Conservation (phyloP, 2,113 vertebrate species). For the Odocoileus virginianus region DNA sequence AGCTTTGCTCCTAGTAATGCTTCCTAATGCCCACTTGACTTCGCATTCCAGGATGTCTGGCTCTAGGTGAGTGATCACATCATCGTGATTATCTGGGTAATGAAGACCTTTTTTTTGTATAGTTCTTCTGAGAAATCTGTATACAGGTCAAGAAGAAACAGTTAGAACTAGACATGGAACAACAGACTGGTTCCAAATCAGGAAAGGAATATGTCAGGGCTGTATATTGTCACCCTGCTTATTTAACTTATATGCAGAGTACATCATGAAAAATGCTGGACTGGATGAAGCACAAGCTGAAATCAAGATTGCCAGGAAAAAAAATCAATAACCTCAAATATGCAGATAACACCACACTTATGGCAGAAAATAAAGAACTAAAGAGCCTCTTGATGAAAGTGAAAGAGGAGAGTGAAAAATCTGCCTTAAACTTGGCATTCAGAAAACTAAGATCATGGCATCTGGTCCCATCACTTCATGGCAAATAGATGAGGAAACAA, state of each 20-base stretch:
- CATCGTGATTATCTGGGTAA: neutral
- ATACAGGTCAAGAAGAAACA: neutral
- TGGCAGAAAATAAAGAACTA: neutral
- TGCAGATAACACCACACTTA: neutral
- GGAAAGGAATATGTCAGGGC: neutral
- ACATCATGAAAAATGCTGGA: neutral
- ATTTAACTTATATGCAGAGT: neutral
- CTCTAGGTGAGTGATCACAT: neutral
- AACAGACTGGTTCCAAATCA: neutral
- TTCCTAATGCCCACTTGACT: neutral
- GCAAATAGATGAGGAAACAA: neutral
- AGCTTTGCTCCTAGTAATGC: neutral
- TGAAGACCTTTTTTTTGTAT: neutral
- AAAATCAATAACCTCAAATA: neutral
- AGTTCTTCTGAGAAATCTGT: neutral
- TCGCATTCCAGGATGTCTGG: neutral
- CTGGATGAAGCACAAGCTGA: neutral
- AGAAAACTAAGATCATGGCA: neutral
- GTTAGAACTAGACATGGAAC: neutral
- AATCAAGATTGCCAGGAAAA: neutral
- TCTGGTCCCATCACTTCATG: neutral
- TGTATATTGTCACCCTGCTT: neutral
- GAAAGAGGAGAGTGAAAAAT: neutral
- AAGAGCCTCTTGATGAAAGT: neutral
- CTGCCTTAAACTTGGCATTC: neutral